phyloP scores from a whole-genome alignment of 1,140 invertebrate genomes.

The Oryzaephilus surinamensis region DNA sequence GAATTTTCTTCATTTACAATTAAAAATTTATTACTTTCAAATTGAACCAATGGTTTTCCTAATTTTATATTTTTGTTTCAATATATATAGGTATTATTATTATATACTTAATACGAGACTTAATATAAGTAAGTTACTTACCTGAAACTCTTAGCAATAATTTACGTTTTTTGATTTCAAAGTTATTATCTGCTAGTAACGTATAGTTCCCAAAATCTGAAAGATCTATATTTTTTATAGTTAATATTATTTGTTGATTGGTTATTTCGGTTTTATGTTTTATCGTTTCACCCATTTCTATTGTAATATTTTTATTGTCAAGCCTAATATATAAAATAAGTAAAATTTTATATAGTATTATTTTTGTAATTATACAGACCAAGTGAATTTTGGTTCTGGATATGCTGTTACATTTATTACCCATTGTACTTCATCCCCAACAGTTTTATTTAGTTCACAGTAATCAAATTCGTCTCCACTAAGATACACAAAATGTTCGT shows the following conservation, averaged over 20 bases:
- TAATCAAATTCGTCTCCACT: conserved; percentile 30
- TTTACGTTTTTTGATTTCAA: conserved; percentile 18
- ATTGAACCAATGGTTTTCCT: conserved; percentile 36
- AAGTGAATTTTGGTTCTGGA: conserved; percentile 35
- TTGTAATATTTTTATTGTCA: conserved; percentile 17
- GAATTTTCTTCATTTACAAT: conserved; percentile 30
- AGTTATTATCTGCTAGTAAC: conserved; percentile 32
- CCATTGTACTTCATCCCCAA: conserved; percentile 30
- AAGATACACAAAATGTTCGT: conserved; percentile 39
- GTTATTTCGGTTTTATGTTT: conserved; percentile 35
- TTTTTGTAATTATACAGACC: too few relatives aligned
- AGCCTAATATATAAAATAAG: too few relatives aligned
- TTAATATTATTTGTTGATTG: conserved; percentile 31
- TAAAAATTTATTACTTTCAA: conserved; percentile 37
- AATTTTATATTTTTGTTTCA: too few relatives aligned
- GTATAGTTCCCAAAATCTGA: conserved; percentile 39
- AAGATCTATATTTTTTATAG: conserved; percentile 36
- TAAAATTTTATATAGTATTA: too few relatives aligned
- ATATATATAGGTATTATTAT: too few relatives aligned
- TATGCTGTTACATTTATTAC: conserved; percentile 36
- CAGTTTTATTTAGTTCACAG: conserved; percentile 13
- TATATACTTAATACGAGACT: too few relatives aligned
- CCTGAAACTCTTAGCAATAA: conserved; percentile 34
- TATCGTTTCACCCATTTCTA: conserved; percentile 23
- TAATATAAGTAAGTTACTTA: too few relatives aligned